These are phyloP conservation scores for Laticauda laticaudata DNA, from an alignment of 2,113 vertebrate species.

Conservation along the genomic window DNA sequence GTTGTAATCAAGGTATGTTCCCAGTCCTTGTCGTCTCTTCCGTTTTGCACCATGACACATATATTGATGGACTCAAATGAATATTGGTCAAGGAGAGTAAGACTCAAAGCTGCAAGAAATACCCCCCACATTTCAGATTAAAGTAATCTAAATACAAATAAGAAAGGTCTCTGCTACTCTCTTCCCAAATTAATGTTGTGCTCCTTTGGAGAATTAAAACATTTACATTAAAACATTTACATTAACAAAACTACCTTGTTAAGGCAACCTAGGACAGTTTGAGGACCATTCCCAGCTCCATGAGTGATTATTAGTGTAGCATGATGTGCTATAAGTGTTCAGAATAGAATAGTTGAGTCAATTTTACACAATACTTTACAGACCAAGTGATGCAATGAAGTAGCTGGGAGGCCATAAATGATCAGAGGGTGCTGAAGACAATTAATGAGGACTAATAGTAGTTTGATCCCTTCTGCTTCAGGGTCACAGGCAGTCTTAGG, in stretches of 20 bases:
- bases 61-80: conserved; percentile 84
- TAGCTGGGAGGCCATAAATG: background rate
- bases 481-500: background rate
- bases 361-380: background rate
- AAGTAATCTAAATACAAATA: background rate
- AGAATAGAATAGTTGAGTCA: background rate
- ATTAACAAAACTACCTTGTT: background rate
- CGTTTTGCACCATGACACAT: conserved; percentile 88
- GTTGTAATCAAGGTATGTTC: conserved; percentile 60
- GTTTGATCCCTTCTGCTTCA: background rate
- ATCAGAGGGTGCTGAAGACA: background rate
- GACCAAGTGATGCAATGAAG: background rate
- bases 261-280: background rate
- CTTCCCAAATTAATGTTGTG: too few species aligned
- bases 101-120: conserved; percentile 71
- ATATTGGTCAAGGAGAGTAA: conserved; percentile 88
- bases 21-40: conserved; percentile 79
- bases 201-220: background rate
- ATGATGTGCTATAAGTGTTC: background rate
- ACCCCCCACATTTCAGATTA: background rate
- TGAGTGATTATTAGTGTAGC: background rate
- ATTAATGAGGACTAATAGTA: background rate
- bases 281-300: background rate
- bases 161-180: background rate
- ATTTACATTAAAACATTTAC: background rate